Percentiles rank a stretch among this genome's conserved stretches.
These are phyloP conservation scores for Maconellicoccus hirsutus DNA, from an alignment of 1,140 invertebrate genomes.

Conservation along the genomic window DNA sequence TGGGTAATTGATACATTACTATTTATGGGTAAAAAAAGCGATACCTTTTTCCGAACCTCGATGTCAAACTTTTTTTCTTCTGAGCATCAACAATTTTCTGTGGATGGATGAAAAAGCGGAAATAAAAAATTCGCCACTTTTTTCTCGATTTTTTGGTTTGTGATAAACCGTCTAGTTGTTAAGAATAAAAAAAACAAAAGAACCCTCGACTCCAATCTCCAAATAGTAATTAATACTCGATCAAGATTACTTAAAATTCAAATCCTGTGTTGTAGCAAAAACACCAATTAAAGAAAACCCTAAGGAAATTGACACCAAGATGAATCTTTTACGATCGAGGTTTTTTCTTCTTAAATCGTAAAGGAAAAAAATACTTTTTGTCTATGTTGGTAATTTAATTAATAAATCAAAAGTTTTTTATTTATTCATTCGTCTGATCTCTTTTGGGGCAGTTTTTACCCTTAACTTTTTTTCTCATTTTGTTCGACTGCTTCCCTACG, in stretches of 20 bases:
- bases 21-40: too few relatives aligned
- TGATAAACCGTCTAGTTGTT: too few relatives aligned
- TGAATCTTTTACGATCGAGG: background rate
- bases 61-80: too few relatives aligned
- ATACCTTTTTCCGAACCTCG: too few relatives aligned
- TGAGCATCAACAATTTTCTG: too few relatives aligned
- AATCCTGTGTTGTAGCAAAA: background rate
- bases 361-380: background rate
- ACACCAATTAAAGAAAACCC: background rate
- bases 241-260: conserved; percentile 8
- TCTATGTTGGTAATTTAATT: conserved; percentile 16
- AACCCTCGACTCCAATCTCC: background rate
- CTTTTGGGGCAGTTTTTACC: conserved; percentile 18
- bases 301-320: background rate
- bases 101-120: too few relatives aligned
- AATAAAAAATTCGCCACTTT: too few relatives aligned
- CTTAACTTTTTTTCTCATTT: conserved; percentile 10
- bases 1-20: too few relatives aligned
- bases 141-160: too few relatives aligned
- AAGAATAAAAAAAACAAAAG: too few relatives aligned
- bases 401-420: conserved; percentile 23
- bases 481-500: background rate
- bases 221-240: conserved; percentile 13
- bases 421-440: conserved; percentile 18
- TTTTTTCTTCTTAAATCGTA: background rate